Base-by-base conservation (phyloP, 2,797 vertebrate species). In the Syngnathus acus region DNA sequence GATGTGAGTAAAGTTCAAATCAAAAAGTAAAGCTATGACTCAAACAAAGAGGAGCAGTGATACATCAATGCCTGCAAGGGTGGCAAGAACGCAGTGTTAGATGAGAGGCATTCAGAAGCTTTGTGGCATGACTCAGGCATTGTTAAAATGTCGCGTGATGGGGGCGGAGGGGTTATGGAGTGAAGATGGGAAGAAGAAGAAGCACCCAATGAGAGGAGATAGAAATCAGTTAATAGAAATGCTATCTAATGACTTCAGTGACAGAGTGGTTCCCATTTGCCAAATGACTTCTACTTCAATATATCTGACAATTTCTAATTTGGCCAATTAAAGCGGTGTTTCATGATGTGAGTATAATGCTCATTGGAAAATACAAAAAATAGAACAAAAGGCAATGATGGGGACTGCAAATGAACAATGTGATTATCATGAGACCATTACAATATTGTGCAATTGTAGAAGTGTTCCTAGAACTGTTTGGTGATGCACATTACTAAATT, bases 71-170 rank as follows among this genome's bases (percentile, higher is more conserved):
- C 66, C 70, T 60, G 64, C 69, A 50, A 61, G 43, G 59, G 47
- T 64, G 9, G 9, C 13, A 16, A 2, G 8, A 38, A 59, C 42
- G 57, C 68, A 68, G 63, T 65, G 63, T 67, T 72, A 75, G 70
- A 82, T 81, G 79, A 81, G 68, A 78, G 67, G 58, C 75, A 82
- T 79, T 75, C 73, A 70, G 80, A 74, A 73, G 74, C 76, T 66
- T 6, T 64, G 17, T 62, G 62, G 17, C 74, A 66, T 78, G 60
- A 73, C 61, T 70, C 72, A 59, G 70, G 76, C 82, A 82, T 86
- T 77, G 64, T 69, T 77, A 66, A 51, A 77, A 73, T 72, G 60
- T 47, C 59, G 59, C 70, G 63, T 66, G 68, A 70, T 66, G 50
- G 57, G 65, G 71, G 68, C 48, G 43, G 60, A 70, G 66, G 66